A percentile compares a stretch with the other conserved stretches of the same genome.
These are phyloP conservation scores for Agrilus biguttatus DNA, from an alignment of 2,888 invertebrate species.

Conservation along the genomic window DNA sequence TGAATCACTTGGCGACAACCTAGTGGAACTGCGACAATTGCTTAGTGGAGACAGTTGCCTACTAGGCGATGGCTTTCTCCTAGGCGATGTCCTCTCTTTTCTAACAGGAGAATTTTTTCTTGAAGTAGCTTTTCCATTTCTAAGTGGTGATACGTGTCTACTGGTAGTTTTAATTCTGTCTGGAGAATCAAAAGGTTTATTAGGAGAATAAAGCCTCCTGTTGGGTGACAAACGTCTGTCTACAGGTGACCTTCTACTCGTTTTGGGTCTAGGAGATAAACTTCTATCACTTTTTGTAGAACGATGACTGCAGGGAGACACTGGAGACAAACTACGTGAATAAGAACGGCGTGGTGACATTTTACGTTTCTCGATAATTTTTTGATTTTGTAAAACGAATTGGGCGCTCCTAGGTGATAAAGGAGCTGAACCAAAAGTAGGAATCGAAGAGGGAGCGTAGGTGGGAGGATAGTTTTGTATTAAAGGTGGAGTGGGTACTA, in stretches of 20 bases:
- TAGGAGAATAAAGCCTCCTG: constrained; percentile 5
- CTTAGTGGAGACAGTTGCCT: constrained; percentile 4
- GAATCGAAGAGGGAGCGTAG: no score
- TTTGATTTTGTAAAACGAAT: constrained; percentile 30
- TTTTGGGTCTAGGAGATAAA: constrained; percentile 11
- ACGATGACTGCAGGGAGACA: constrained; percentile 10
- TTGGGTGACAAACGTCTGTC: constrained; percentile 4
- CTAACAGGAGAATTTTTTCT: neutral
- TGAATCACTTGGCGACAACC: neutral
- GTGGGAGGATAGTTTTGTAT: constrained; percentile 12
- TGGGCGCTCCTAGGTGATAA: constrained; percentile 31
- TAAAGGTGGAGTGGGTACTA: constrained; percentile 14
- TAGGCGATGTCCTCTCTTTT: constrained; percentile 5
- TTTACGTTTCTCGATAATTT: constrained; percentile 29
- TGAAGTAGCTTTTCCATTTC: neutral
- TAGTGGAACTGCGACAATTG: neutral
- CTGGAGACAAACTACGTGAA: constrained; percentile 28
- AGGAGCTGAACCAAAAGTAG: constrained; percentile 19
- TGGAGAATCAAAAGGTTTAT: neutral
- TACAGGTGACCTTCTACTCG: constrained; percentile 3
- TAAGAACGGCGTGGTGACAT: constrained; percentile 27
- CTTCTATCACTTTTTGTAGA: constrained; percentile 14
- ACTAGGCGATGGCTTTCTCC: constrained; percentile 2
- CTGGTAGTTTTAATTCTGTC: neutral
- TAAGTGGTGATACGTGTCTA: neutral